These are phyloP conservation scores for Ephialtes manifestator DNA, from an alignment of 2,888 invertebrate genomes.

Conservation along the genomic window DNA sequence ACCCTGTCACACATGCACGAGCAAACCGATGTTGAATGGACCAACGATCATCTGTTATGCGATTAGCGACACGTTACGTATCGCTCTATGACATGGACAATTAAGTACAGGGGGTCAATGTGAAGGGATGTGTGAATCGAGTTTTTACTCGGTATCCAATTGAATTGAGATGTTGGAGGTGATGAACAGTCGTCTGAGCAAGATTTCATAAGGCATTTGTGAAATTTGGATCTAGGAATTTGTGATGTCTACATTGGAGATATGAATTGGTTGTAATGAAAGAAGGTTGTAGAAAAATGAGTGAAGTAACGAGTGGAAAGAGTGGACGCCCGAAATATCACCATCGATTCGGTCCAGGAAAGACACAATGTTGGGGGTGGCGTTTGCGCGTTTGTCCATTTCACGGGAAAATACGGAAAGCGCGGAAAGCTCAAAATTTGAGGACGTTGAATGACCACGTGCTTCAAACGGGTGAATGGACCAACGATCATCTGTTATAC, in stretches of 20 bases:
- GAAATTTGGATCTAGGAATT: neutral
- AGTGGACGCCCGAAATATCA: constrained; percentile 72
- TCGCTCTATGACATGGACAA: neutral
- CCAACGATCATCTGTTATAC: constrained; percentile 13
- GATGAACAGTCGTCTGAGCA: neutral
- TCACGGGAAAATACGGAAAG: constrained; percentile 49
- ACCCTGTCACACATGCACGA: constrained; percentile 43
- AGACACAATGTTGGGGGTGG: constrained; percentile 71
- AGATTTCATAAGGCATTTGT: neutral
- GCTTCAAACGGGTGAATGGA: constrained; percentile 47
- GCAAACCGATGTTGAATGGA: constrained; percentile 45
- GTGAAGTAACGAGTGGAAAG: constrained; percentile 63
- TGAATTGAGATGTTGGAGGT: neutral
- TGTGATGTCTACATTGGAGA: too few relatives aligned
- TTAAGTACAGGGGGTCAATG: neutral
- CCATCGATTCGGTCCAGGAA: constrained; percentile 80
- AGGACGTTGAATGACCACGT: constrained; percentile 74
- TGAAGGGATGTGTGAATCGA: neutral
- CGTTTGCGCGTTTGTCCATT: constrained; percentile 76
- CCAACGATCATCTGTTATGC: constrained; percentile 51
- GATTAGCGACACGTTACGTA: constrained; percentile 19
- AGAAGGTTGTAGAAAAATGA: neutral
- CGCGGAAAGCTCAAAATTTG: constrained; percentile 78
- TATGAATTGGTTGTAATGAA: too few relatives aligned
- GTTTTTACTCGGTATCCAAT: neutral